phyloP scores from a whole-genome alignment of 64 coral and sea anemone genomes.

The Pocillopora verrucosa region DNA sequence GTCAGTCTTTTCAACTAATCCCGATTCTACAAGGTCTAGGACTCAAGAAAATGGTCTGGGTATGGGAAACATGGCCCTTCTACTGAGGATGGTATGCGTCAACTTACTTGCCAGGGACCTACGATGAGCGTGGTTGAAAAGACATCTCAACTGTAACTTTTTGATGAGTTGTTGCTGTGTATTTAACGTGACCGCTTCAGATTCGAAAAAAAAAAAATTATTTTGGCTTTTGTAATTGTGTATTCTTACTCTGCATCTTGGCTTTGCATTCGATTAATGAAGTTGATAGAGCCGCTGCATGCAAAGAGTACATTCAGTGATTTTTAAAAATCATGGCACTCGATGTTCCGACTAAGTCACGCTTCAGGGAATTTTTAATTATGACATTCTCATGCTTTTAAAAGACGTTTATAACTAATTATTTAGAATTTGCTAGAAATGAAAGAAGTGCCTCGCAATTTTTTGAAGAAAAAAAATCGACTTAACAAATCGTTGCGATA shows the following conservation, averaged over 20 bases:
- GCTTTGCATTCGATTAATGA: not conserved
- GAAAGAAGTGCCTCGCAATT: too few species aligned
- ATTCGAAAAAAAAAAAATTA: not conserved
- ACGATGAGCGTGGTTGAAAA: not conserved
- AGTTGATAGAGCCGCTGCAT: not conserved
- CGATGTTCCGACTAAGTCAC: not conserved
- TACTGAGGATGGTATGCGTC: not conserved
- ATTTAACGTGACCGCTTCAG: not conserved
- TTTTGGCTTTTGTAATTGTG: not conserved
- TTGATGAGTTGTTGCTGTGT: not conserved
- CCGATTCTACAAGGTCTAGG: not conserved
- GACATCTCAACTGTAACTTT: not conserved
- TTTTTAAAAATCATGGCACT: not conserved
- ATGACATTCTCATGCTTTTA: not conserved
- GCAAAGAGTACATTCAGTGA: not conserved
- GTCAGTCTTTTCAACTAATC: not conserved
- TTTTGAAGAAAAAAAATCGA: too few species aligned
- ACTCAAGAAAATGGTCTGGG: not conserved
- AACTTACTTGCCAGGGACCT: not conserved
- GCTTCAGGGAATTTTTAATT: not conserved
- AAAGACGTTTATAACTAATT: not conserved
- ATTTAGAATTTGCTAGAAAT: too few species aligned
- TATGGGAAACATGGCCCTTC: constrained; percentile 5
- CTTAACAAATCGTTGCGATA: too few species aligned
- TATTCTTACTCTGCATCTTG: not conserved